Conservation (phyloP, 2,888 invertebrate species). For the Sacculina carcini region DNA sequence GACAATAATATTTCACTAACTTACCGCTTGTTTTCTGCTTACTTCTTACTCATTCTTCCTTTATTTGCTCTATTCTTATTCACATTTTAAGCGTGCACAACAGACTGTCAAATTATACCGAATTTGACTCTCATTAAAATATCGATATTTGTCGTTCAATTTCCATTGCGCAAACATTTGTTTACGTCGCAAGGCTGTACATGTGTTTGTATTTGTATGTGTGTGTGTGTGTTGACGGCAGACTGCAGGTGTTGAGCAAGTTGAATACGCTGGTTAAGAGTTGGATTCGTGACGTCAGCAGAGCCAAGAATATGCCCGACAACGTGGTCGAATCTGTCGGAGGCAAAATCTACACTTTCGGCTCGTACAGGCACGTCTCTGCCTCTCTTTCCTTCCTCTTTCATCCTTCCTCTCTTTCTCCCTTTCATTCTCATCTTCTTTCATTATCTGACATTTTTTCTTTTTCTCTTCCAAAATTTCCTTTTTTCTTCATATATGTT, state of each 20-base stretch:
- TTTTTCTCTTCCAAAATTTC: no score
- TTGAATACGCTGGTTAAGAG: slow-evolving; percentile 69
- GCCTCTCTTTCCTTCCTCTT: neutral
- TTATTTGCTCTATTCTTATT: no score
- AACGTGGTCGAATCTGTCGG: slow-evolving; percentile 40
- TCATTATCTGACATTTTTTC: no score
- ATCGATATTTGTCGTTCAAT: neutral
- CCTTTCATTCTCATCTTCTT: no score
- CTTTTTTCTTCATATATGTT: no score
- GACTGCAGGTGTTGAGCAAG: slow-evolving; percentile 35
- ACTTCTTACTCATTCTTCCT: no score
- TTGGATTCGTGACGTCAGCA: slow-evolving; percentile 76
- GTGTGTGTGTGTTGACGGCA: slow-evolving; percentile 15
- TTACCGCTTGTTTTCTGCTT: no score
- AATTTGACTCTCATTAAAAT: neutral
- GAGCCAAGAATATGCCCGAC: slow-evolving; percentile 64
- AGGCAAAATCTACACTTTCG: slow-evolving; percentile 98
- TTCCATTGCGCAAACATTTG: neutral
- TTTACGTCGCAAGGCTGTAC: neutral
- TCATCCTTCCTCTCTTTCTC: no score
- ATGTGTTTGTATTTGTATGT: neutral
- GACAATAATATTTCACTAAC: no score
- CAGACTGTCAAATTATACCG: no score
- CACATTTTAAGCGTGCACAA: no score
- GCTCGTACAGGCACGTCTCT: slow-evolving; percentile 38